These are phyloP conservation scores for Trachelus tabidus DNA, from an alignment of 2,888 invertebrate species.

Conservation along the genomic window DNA sequence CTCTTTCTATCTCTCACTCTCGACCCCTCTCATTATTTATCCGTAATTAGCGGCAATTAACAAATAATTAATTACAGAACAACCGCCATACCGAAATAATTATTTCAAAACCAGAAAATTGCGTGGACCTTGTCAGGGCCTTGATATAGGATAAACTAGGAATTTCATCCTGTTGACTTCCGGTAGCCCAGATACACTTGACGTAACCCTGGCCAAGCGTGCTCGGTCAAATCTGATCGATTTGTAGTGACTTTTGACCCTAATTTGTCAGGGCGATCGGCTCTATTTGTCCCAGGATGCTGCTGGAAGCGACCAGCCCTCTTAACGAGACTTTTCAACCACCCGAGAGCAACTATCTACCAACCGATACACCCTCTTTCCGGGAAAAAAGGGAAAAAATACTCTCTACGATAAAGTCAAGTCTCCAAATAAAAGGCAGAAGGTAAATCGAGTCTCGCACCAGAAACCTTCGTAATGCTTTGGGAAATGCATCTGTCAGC, in stretches of 20 bases:
- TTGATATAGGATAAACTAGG: too few species aligned
- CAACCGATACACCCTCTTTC: background rate
- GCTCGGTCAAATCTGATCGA: background rate
- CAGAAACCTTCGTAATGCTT: conserved; percentile 46
- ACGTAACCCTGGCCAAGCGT: background rate
- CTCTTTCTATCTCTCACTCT: conserved; percentile 24
- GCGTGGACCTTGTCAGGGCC: conserved; percentile 8
- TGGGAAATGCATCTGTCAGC: conserved; percentile 53
- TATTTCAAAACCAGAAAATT: conserved; percentile 40
- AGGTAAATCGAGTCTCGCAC: conserved; percentile 8
- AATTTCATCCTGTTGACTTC: too few species aligned
- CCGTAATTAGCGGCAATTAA: conserved; percentile 59
- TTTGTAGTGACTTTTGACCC: conserved; percentile 3
- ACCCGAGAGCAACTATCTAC: background rate
- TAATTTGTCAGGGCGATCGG: background rate
- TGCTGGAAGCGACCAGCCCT: background rate
- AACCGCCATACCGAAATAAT: conserved; percentile 32
- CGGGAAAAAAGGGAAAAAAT: background rate
- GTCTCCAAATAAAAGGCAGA: conserved; percentile 37
- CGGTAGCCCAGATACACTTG: background rate
- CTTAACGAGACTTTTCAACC: background rate
- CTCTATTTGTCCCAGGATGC: background rate
- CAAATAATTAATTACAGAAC: conserved; percentile 52
- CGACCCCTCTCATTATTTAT: conserved; percentile 53
- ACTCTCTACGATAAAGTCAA: background rate